A percentile compares a stretch with the other conserved stretches of the same genome.
These are phyloP conservation scores for Microcebus ravelobensis DNA, from an alignment of 2,113 vertebrate species.

Conservation along the genomic window DNA sequence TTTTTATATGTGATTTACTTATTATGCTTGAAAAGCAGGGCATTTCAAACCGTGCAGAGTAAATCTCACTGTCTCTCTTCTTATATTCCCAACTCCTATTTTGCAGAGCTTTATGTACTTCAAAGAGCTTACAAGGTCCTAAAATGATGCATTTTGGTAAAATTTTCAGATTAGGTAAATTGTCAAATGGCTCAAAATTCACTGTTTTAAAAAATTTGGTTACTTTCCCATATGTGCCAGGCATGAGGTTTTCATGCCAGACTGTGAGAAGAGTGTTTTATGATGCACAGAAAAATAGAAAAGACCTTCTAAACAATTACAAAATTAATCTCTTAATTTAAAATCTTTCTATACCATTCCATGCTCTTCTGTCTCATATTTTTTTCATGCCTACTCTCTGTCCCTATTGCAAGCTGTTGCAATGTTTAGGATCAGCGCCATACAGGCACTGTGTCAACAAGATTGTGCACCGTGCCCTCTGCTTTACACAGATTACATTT, in stretches of 20 bases:
- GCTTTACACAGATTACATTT: constrained; percentile 24
- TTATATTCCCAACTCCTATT: not conserved
- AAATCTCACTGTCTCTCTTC: constrained; percentile 30
- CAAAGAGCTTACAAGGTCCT: not conserved
- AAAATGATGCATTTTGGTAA: constrained; percentile 16
- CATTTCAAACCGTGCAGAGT: not conserved
- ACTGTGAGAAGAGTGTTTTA: not conserved
- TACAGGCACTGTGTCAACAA: not conserved
- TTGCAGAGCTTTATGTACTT: not conserved
- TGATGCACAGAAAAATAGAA: not conserved
- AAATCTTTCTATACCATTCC: not conserved
- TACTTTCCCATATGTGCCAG: not conserved
- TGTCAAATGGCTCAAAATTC: not conserved
- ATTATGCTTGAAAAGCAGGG: constrained; percentile 55
- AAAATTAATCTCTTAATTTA: not conserved
- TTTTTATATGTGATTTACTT: constrained; percentile 75
- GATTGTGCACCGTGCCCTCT: not conserved
- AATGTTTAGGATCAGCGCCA: not conserved
- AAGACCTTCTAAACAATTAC: not conserved
- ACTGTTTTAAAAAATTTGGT: not conserved
- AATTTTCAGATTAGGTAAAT: constrained; percentile 30
- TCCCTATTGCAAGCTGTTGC: not conserved
- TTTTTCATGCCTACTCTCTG: not conserved
- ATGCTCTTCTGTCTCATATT: not conserved
- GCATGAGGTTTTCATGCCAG: not conserved